A percentile compares a stretch with the other conserved stretches of the same genome.
These are phyloP conservation scores for Bagarius yarrelli DNA, from an alignment of 2,113 vertebrate genomes.

Conservation along the genomic window DNA sequence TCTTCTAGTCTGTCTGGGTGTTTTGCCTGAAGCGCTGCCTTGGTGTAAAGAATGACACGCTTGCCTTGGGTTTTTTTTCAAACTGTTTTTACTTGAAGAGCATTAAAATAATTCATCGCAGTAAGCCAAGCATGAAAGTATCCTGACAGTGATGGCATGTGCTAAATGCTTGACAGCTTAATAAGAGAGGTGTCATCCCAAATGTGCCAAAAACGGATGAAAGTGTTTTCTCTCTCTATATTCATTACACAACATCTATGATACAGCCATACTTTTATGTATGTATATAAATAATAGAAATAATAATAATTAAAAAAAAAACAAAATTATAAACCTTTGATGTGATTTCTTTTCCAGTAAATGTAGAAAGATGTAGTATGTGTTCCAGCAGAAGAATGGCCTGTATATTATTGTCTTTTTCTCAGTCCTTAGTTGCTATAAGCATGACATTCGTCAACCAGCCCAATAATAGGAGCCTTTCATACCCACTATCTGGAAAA, in stretches of 20 bases:
- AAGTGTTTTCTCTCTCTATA: neutral
- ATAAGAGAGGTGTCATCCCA: conserved; percentile 39
- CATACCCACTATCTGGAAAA: conserved; percentile 63
- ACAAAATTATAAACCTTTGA: neutral
- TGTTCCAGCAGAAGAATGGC: conserved; percentile 1
- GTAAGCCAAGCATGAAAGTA: conserved; percentile 13
- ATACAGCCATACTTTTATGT: too few relatives aligned
- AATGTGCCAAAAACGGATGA: neutral
- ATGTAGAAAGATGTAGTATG: neutral
- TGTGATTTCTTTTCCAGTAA: neutral
- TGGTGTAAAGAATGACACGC: conserved; percentile 9
- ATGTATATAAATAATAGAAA: too few relatives aligned
- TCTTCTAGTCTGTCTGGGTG: conserved; percentile 14
- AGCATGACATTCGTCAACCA: conserved; percentile 46
- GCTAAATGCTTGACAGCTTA: conserved; percentile 8
- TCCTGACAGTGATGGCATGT: conserved; percentile 26
- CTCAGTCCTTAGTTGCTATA: conserved; percentile 46
- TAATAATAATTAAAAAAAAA: neutral
- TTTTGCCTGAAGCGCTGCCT: conserved; percentile 31
- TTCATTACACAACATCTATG: neutral
- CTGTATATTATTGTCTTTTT: conserved; percentile 15
- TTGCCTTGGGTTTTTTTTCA: conserved; percentile 5
- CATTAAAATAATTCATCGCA: conserved; percentile 32
- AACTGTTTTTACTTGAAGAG: conserved; percentile 3
- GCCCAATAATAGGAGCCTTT: conserved; percentile 66